phyloP scores from a whole-genome alignment of 2,888 invertebrate species.

The Leucoma salicis region DNA sequence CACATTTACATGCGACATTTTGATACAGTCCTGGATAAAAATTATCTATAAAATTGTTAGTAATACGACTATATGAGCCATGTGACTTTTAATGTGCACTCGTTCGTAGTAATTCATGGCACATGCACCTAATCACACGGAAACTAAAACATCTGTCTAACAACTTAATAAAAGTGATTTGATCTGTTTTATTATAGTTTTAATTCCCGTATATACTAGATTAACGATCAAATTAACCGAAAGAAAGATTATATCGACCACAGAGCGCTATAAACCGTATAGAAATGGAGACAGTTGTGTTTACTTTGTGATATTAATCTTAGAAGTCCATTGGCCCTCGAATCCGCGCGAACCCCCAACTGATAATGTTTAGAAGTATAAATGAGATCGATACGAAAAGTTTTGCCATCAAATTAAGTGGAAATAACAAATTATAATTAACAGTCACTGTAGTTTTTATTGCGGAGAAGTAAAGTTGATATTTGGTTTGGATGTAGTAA shows the following conservation, averaged over 20 bases:
- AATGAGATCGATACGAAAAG: slow-evolving; percentile 72
- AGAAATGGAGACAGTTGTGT: slow-evolving; percentile 31
- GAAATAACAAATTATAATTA: slow-evolving; percentile 39
- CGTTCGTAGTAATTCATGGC: not conserved
- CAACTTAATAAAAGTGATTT: slow-evolving; percentile 1
- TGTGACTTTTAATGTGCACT: too few relatives aligned
- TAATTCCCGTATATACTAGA: slow-evolving; percentile 25
- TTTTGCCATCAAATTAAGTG: slow-evolving; percentile 77
- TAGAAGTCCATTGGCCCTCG: slow-evolving; percentile 42
- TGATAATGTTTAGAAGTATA: slow-evolving; percentile 59
- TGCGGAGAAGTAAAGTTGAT: slow-evolving; percentile 29
- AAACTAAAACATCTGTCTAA: not conserved
- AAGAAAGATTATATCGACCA: slow-evolving; percentile 21
- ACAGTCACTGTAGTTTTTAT: slow-evolving; percentile 12
- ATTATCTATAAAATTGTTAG: too few relatives aligned
- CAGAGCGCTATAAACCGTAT: slow-evolving; percentile 42
- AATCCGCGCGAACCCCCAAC: slow-evolving; percentile 53
- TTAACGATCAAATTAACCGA: slow-evolving; percentile 41
- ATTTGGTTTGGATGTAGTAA: slow-evolving; percentile 14
- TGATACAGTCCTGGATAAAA: too few relatives aligned
- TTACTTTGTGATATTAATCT: slow-evolving; percentile 51
- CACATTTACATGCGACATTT: too few relatives aligned
- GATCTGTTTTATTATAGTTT: slow-evolving; percentile 29
- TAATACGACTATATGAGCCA: too few relatives aligned
- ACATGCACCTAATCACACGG: not conserved